Base-by-base conservation (phyloP, 2,113 vertebrate genomes). In the Leptobrachium leishanense region DNA sequence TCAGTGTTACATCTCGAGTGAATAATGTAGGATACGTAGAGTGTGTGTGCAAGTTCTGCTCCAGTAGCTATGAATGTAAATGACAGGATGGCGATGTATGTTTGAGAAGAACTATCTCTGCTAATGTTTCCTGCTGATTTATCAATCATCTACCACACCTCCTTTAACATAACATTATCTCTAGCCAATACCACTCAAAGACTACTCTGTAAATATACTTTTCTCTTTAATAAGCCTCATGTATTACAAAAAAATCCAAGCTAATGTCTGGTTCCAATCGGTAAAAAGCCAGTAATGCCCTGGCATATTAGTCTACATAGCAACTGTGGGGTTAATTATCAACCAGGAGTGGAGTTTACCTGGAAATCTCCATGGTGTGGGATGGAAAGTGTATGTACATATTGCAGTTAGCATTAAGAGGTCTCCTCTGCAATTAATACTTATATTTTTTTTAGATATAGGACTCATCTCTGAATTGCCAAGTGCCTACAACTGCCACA, bases 241-340 rank as follows among this genome's bases (percentile, higher is more conserved):
- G 81, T 79, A 82, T 1, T 4, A 86, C 84, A 88, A 88, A 89
- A 90, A 89, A 89, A 87, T 85, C 86, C 84, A 84, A 87, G 87
- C 87, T 88, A 89, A 89, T 85, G 85, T 88, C 87, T 88, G 86
- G 87, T 88, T 85, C 85, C 84, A 87, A 88, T 85, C 85, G 84
- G 85, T 83, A 88, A 78, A 84, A 87, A 88, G 83, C 84, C 82
- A 80, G 84, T 87, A 86, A 85, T 88, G 88, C 85, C 83, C 87
- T 89, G 86, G 82, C 88, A 85, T 84, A 79, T 79, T 31, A 68
- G 41, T 81, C 88, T 88, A 89, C 87, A 85, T 84, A 82, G 83
- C 80, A 84, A 73, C 85, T 84, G 80, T 39, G 67, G 81, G 85
- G 85, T 87, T 90, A 88, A 91, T 90, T 88, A 89, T 86, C 84